Base-by-base conservation (phyloP, 2,888 invertebrate genomes). In the Stenodera caucasica region DNA sequence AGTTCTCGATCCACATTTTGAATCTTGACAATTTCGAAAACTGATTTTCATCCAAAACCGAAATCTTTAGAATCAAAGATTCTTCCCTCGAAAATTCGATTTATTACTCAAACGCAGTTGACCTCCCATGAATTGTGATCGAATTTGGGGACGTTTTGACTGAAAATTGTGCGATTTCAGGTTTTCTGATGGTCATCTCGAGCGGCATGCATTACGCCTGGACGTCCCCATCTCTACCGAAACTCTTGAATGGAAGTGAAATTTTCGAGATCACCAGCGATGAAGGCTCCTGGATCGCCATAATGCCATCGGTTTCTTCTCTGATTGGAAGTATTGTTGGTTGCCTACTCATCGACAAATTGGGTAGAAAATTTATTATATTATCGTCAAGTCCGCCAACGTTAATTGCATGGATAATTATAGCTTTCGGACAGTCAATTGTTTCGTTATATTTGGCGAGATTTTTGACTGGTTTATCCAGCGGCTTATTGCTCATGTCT, bases 341-440 rank as follows among this genome's bases (percentile, higher is more conserved):
- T 29, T n/a, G n/a, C n/a, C n/a, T n/a, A n/a, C n/a, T n/a, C n/a
- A 86, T 88, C 56, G 88, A 89, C 75, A 80, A 82, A 63, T 82
- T 87, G 61, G 90, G 90, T n/a, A 82, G 90, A n/a, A 89, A 89
- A 74, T 83, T 82, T 12, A 85, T 86, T n/a, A 81, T 89, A 1
- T 80, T 88, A 12, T 75, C 85, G 35, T 84, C 86, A 11, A 85
- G 86, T 0, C 69, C 87, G 6, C 87, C 88, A 0, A 84, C 87
- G 70, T 84, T 86, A 64, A 51, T 85, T 30, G 85, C 88, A 60
- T 90, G 89, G 88, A 74, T 88, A 35, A 78, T 88, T 67, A 83
- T 88, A 67, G 85, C 87, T 63, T 78, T 83, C 32, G 87, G 80
- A 82, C 55, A 83, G 82, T 3, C 49, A 60, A 11, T n/a, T 45